Evolutionary conservation across 1,140 invertebrate genomes (phyloP).

Genomic region (Pseudomyrmex pallidus): DNA sequence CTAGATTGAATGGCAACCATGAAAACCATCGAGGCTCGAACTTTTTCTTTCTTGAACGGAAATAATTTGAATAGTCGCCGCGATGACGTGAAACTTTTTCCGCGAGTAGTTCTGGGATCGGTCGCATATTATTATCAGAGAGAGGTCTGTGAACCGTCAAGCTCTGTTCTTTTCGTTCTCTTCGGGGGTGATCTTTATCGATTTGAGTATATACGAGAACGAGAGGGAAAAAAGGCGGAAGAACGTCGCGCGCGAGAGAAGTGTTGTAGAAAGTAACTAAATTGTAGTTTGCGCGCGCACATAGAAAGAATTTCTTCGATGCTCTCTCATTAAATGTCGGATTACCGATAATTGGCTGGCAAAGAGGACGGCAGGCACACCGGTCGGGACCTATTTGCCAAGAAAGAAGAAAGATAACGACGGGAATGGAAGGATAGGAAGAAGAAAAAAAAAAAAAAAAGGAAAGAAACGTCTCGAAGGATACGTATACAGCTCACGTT

Average conservation of each 20-base stretch:
- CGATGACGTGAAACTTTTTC: slow-evolving; percentile 73
- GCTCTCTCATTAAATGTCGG: slow-evolving; percentile 70
- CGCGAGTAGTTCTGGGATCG: slow-evolving; percentile 56
- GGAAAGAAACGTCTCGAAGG: slow-evolving; percentile 49
- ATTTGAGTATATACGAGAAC: slow-evolving; percentile 13
- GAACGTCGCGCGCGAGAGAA: slow-evolving; percentile 1
- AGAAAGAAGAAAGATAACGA: slow-evolving; percentile 43
- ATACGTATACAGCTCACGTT: slow-evolving; percentile 79
- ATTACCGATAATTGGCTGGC: slow-evolving; percentile 59
- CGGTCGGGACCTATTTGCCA: slow-evolving; percentile 42
- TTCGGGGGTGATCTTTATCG: slow-evolving; percentile 51
- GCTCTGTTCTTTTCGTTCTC: slow-evolving; percentile 16
- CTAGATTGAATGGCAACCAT: slow-evolving; percentile 43
- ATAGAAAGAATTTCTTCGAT: slow-evolving; percentile 43
- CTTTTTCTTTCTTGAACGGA: slow-evolving; percentile 56
- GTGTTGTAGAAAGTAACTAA: slow-evolving; percentile 40
- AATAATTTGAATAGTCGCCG: slow-evolving; percentile 71
- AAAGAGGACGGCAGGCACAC: slow-evolving; percentile 31
- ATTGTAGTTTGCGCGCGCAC: background rate
- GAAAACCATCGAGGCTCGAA: slow-evolving; percentile 51
- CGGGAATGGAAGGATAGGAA: background rate
- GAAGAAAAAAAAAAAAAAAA: slow-evolving; percentile 49
- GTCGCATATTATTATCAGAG: slow-evolving; percentile 71
- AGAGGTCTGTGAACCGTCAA: slow-evolving; percentile 45
- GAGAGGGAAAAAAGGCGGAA: slow-evolving; percentile 10